Base-by-base conservation (phyloP, 2,797 vertebrate genomes). In the Parambassis ranga region DNA sequence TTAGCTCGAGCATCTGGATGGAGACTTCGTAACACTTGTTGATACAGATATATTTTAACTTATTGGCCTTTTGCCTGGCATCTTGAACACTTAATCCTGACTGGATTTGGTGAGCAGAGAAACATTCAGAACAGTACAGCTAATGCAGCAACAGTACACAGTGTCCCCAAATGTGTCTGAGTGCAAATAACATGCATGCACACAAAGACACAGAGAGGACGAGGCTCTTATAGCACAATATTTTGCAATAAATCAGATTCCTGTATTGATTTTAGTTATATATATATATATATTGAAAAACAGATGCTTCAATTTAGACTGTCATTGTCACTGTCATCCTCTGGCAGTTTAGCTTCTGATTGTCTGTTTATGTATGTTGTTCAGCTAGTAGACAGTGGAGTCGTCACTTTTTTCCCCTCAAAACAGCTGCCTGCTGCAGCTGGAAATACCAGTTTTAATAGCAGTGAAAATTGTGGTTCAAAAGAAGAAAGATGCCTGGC, bases 41-140 rank as follows among this genome's bases (percentile, higher is more conserved):
- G 70, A 71, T 55, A 41, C 32, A 20, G 33, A 75, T 59, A 51
- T 71, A 47, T 51, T 53, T 46, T 63, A 76, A 80, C 38, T 49
- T 13, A 11, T 44, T 81, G 76, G 71, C 69, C 39, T 43, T 56
- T 65, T 75, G 63, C 64, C 75, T 32, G 30, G 62, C 28, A 64
- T 71, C 18, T 67, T 57, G 52, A 68, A 71, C 75, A 72, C 55
- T 50, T 77, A 77, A 82, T 82, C 71, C 49, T 24, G n/a, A 0
- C 22, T 61, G 57, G 55, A 49, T 53, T 46, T 23, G 15, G 31
- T 32, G 39, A 41, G 48, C 19, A 16, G n/a, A 63, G 13, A 59
- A 24, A 71, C 62, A 69, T 59, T 48, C 55, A 59, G 28, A 78
- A 65, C 46, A 31, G 57, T 30, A 50, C 19, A 51, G 24, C 32